Conservation (phyloP, 2,113 vertebrate species). For the Leucoraja erinaceus region DNA sequence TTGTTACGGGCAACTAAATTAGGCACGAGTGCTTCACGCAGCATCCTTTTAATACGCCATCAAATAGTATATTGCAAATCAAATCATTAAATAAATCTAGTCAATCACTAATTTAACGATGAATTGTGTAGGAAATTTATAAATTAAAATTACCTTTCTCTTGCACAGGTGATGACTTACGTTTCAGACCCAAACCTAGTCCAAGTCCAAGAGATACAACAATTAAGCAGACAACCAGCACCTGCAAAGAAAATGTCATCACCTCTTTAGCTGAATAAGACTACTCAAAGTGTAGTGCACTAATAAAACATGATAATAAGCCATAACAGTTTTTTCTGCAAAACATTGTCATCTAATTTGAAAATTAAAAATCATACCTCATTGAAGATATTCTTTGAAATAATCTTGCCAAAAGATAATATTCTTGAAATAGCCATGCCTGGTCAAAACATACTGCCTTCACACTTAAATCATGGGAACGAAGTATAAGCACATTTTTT, state of each 20-base stretch:
- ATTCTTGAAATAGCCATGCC: background rate
- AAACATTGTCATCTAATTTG: too few species aligned
- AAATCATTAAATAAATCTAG: too few species aligned
- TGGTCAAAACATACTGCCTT: too few species aligned
- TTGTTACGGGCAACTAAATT: too few species aligned
- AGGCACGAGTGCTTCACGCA: too few species aligned
- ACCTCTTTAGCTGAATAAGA: constrained; percentile 1
- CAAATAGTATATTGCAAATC: too few species aligned
- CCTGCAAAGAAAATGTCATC: constrained; percentile 49
- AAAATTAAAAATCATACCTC: background rate
- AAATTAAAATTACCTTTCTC: background rate
- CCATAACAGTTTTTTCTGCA: background rate
- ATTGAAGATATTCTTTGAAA: background rate
- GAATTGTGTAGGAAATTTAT: background rate
- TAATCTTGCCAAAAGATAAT: background rate
- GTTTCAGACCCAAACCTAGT: constrained; percentile 57
- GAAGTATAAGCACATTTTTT: too few species aligned
- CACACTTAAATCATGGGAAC: too few species aligned
- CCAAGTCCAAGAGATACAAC: constrained; percentile 59
- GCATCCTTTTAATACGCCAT: too few species aligned
- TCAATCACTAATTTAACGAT: background rate
- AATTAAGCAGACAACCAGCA: constrained; percentile 59
- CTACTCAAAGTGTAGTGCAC: background rate
- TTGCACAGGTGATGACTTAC: background rate
- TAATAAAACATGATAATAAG: background rate